phyloP scores from a whole-genome alignment of 2,888 invertebrate genomes.

The Nemurella pictetii region DNA sequence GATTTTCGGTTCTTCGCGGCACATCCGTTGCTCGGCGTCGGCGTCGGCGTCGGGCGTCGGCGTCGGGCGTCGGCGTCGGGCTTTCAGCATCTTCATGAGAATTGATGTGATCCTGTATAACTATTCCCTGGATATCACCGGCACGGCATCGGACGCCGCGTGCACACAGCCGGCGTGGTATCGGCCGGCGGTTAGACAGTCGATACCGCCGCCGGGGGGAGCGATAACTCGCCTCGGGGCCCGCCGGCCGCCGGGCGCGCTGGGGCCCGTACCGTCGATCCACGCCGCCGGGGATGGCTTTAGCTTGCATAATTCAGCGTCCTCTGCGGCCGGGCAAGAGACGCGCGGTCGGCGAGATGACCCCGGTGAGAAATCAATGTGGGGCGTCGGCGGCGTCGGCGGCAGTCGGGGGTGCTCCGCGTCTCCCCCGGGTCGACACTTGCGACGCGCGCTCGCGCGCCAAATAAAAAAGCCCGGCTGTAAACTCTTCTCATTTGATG shows the following conservation, averaged over 20 bases:
- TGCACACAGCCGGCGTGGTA: neutral
- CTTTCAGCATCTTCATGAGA: neutral
- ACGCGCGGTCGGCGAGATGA: neutral
- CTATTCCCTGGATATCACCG: neutral
- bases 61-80: neutral
- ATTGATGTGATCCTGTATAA: neutral
- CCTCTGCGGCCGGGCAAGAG: neutral
- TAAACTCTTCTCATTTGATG: neutral
- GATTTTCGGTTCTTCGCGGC: neutral
- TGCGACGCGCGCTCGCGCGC: neutral
- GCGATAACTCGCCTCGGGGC: neutral
- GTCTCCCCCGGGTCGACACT: neutral
- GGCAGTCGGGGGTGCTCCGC: neutral
- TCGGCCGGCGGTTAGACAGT: neutral
- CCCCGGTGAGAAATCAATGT: slow-evolving; percentile 31
- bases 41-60: neutral
- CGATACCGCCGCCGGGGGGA: neutral
- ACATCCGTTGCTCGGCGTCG: neutral
- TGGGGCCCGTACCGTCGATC: neutral
- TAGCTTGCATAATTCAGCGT: slow-evolving; percentile 25
- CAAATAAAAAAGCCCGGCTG: slow-evolving; percentile 5
- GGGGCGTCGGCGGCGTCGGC: neutral
- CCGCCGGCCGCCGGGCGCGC: neutral
- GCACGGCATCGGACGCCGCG: neutral
- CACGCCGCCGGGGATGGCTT: neutral